These are phyloP conservation scores for Rhombomys opimus DNA, from an alignment of 2,113 vertebrate species.

Conservation along the genomic window DNA sequence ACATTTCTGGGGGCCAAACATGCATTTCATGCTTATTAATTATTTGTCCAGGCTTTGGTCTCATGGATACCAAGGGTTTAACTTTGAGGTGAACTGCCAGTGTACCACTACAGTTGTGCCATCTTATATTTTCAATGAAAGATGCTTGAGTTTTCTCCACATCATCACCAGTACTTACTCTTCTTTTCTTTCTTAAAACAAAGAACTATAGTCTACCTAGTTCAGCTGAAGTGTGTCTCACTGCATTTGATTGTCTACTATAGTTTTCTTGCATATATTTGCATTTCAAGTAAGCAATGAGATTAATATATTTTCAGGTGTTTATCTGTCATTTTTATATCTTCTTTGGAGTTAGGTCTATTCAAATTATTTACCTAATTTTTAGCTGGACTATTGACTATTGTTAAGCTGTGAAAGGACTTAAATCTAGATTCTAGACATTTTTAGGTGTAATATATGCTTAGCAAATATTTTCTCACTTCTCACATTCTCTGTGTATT, in stretches of 20 bases:
- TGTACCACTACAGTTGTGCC: not conserved
- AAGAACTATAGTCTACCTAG: not conserved
- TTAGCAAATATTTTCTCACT: slow-evolving; percentile 10
- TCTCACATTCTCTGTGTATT: not conserved
- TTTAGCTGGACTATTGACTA: not conserved
- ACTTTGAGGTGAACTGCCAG: not conserved
- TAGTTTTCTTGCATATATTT: not conserved
- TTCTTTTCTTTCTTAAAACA: not conserved
- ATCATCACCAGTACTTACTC: not conserved
- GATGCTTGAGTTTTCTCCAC: not conserved
- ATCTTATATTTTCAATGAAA: not conserved
- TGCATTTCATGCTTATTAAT: not conserved
- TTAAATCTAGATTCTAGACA: not conserved
- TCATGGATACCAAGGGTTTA: not conserved
- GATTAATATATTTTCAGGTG: not conserved
- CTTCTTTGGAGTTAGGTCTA: slow-evolving; percentile 27
- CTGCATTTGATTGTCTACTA: not conserved
- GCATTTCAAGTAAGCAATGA: not conserved
- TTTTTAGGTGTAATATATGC: not conserved
- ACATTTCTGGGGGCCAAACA: not conserved
- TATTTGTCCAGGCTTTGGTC: not conserved
- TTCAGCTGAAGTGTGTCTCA: not conserved
- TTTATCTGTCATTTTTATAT: not conserved
- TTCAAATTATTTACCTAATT: not conserved
- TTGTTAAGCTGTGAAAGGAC: not conserved